Base-by-base conservation (phyloP, 2,797 vertebrate species). In the Danio aesculapii region DNA sequence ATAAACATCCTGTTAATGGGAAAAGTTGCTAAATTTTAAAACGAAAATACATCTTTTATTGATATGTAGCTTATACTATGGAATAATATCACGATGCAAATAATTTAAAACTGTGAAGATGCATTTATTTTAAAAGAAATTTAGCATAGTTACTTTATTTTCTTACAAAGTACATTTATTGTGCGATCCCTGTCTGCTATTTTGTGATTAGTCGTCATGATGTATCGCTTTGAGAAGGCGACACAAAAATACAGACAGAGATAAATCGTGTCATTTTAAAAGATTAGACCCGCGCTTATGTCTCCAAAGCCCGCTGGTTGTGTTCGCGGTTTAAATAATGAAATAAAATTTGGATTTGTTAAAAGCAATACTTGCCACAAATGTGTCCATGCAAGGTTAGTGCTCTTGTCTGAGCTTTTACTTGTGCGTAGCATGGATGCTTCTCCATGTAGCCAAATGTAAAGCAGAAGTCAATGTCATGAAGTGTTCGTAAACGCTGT, bases 71-170 rank as follows among this genome's bases (percentile, higher is more conserved):
- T 80, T 57, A 13, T 12, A 77, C 63, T 55, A 78, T 75, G 77
- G 77, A 80, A 75, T 81, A 43, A 61, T 81, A 74, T 83, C 62
- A 72, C 10, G 81, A 87, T 87, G 86, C 86, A 87, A 87, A 87
- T 87, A 85, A 87, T 84, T 87, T 62, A 59, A 88, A 88, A 88
- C 87, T 86, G 87, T 88, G 85, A 88, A 85, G 77, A 84, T 70
- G 67, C 69, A 75, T 85, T 86, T 85, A 85, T 88, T 88, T 88
- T 82, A 86, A 78, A 85, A 74, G 74, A 64, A 74, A 82, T 80
- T 82, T 84, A 80, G 69, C 52, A 85, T 57, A 80, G 81, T 87
- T 83, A 77, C 70, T 86, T 87, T 87, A 88, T 88, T 88, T 88
- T 88, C 82, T 82, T 88, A 88, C 82, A 55, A 58, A 83, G 72